These are phyloP conservation scores for Gasterosteus aculeatus DNA, from an alignment of 2,113 vertebrate genomes.

Conservation along the genomic window DNA sequence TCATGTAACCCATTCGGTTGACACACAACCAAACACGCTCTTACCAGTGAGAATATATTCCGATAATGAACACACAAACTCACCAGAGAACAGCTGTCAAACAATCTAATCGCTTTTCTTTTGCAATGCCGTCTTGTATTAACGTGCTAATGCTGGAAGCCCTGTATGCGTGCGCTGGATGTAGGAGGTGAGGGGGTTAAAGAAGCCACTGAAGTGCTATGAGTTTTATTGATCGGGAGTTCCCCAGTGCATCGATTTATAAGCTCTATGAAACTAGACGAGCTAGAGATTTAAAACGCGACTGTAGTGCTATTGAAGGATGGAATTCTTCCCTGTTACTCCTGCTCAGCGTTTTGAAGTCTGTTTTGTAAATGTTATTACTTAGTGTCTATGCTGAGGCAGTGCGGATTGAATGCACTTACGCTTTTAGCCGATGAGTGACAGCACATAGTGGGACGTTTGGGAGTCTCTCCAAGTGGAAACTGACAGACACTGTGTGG, in stretches of 20 bases:
- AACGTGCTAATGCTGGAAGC: not conserved
- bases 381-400: constrained; percentile 11
- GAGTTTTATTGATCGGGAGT: constrained; percentile 70
- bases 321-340: constrained; percentile 34
- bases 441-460: constrained; percentile 10
- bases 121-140: not conserved
- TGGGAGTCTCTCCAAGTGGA: not conserved
- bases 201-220: constrained; percentile 67
- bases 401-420: not conserved
- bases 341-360: constrained; percentile 23
- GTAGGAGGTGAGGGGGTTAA: constrained; percentile 57
- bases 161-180: constrained; percentile 6
- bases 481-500: not conserved
- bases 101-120: not conserved
- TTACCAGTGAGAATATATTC: not conserved
- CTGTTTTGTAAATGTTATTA: constrained; percentile 42
- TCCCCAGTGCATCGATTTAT: constrained; percentile 68
- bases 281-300: constrained; percentile 59
- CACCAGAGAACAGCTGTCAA: not conserved
- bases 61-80: not conserved
- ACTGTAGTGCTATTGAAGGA: constrained; percentile 57
- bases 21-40: not conserved
- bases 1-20: not conserved
- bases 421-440: constrained; percentile 17
- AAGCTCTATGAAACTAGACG: constrained; percentile 60